These are phyloP conservation scores for Ostrea edulis DNA, from an alignment of 1,140 invertebrate species.

Conservation along the genomic window DNA sequence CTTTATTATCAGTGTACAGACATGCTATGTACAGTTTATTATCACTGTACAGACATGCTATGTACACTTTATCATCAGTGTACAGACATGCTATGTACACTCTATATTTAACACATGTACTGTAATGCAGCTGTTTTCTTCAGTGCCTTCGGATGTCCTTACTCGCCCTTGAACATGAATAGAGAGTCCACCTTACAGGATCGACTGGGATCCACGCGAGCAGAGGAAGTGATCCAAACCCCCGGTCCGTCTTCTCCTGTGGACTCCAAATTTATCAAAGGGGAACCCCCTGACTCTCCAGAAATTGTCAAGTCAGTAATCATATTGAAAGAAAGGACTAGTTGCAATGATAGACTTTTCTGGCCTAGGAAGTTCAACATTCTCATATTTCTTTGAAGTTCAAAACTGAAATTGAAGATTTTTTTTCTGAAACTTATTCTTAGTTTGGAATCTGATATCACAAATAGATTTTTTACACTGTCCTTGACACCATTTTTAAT, in stretches of 20 bases:
- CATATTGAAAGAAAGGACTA: not conserved
- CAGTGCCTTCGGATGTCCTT: conserved; percentile 90
- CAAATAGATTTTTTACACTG: too few species aligned
- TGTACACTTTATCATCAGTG: not conserved
- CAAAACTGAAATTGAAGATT: not conserved
- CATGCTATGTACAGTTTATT: not conserved
- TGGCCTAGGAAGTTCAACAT: not conserved
- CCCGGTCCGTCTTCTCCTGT: conserved; percentile 47
- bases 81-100: not conserved
- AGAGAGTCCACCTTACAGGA: conserved; percentile 80
- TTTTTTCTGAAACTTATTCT: too few species aligned
- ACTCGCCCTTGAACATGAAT: conserved; percentile 86
- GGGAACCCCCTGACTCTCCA: conserved; percentile 3
- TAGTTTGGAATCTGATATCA: too few species aligned
- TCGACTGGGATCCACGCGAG: conserved; percentile 72
- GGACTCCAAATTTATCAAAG: not conserved
- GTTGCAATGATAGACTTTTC: not conserved
- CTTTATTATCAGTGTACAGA: not conserved
- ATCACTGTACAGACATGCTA: not conserved
- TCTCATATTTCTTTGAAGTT: not conserved
- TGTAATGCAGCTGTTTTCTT: conserved; percentile 50
- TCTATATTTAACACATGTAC: not conserved
- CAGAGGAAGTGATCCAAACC: conserved; percentile 64
- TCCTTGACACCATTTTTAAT: too few species aligned
- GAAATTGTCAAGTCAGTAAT: conserved; percentile 20